phyloP scores from a whole-genome alignment of 2,797 vertebrate species.

The Australoheros facetus region DNA sequence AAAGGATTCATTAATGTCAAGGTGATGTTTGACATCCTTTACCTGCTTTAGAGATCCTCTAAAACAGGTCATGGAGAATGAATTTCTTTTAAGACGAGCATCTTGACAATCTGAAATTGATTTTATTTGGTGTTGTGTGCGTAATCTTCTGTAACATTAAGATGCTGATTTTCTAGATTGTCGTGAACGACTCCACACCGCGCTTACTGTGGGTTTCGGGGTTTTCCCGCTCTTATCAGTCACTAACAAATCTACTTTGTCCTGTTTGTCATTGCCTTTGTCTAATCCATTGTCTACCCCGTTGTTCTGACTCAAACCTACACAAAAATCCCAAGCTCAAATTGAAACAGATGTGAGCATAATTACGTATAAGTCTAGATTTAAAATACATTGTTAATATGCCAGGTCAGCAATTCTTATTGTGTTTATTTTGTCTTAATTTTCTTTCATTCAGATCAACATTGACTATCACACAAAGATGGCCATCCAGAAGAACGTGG shows the following conservation, averaged over 20 bases:
- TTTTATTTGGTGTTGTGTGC: neutral
- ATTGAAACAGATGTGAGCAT: neutral
- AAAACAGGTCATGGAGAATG: neutral
- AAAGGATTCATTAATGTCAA: neutral
- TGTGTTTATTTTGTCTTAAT: neutral
- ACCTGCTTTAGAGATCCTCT: neutral
- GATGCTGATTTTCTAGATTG: conserved; percentile 7
- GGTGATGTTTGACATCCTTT: neutral
- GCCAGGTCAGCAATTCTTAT: neutral
- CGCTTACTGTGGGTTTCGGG: neutral
- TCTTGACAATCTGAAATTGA: neutral
- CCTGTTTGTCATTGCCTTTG: neutral
- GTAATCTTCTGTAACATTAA: neutral
- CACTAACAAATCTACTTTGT: neutral
- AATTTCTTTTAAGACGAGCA: conserved; percentile 10
- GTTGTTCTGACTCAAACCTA: neutral
- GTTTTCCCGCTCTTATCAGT: conserved; percentile 5
- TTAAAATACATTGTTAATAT: neutral
- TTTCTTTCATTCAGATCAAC: conserved; percentile 85
- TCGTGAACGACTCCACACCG: neutral
- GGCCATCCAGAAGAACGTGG: conserved; percentile 79
- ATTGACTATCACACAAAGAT: conserved; percentile 91
- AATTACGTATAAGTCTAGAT: neutral
- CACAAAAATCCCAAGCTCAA: neutral
- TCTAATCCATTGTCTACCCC: neutral